phyloP scores from a whole-genome alignment of 2,888 invertebrate genomes.

The Drosophila anomelani region DNA sequence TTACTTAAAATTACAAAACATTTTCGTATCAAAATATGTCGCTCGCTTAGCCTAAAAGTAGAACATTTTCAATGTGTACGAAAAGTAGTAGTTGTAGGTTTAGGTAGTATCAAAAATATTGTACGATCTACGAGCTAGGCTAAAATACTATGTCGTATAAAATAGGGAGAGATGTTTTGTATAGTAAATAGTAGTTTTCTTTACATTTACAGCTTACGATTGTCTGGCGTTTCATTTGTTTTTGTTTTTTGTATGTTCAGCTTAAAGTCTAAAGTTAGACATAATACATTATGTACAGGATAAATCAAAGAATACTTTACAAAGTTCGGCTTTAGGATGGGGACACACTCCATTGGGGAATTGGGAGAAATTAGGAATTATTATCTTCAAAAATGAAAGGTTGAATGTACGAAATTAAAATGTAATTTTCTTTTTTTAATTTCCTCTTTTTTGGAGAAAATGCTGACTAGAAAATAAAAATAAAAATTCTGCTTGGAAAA shows the following conservation, averaged over 20 bases:
- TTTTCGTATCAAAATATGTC: slow-evolving; percentile 75
- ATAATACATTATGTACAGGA: slow-evolving; percentile 69
- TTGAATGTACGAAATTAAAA: slow-evolving; percentile 33
- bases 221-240: slow-evolving; percentile 48
- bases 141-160: slow-evolving; percentile 66
- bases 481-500: slow-evolving; percentile 45
- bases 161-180: slow-evolving; percentile 52
- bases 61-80: slow-evolving; percentile 75
- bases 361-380: not conserved
- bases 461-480: slow-evolving; percentile 78
- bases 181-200: slow-evolving; percentile 43
- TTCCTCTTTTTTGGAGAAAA: slow-evolving; percentile 65
- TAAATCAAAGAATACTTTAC: slow-evolving; percentile 64
- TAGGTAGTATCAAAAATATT: slow-evolving; percentile 67
- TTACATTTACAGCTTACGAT: slow-evolving; percentile 48
- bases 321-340: slow-evolving; percentile 64
- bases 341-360: slow-evolving; percentile 15
- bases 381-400: slow-evolving; percentile 8
- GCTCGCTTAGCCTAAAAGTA: slow-evolving; percentile 22
- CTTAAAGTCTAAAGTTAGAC: slow-evolving; percentile 71
- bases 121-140: slow-evolving; percentile 53
- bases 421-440: slow-evolving; percentile 59
- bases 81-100: slow-evolving; percentile 33
- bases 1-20: slow-evolving; percentile 82
- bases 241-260: slow-evolving; percentile 7